These are phyloP conservation scores for Solenopsis invicta DNA, from an alignment of 1,140 invertebrate genomes.

Conservation along the genomic window DNA sequence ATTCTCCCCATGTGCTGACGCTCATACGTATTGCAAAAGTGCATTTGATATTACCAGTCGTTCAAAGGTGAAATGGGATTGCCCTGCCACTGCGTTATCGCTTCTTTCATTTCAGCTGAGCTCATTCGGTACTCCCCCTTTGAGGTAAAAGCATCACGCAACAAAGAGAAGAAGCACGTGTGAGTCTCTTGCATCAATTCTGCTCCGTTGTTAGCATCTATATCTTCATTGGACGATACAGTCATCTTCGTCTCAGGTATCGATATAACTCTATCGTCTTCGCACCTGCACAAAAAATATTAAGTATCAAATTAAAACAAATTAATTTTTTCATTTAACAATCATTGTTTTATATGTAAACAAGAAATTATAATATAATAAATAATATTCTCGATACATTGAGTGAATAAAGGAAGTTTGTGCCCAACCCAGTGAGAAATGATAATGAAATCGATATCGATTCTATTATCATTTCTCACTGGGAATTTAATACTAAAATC, in stretches of 20 bases:
- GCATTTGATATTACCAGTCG: slow-evolving; percentile 89
- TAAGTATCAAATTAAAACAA: too few species aligned
- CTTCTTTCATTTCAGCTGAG: slow-evolving; percentile 91
- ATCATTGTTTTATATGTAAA: too few species aligned
- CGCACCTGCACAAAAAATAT: slow-evolving; percentile 72
- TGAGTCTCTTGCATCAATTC: slow-evolving; percentile 92
- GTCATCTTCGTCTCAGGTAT: slow-evolving; percentile 83
- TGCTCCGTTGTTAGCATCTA: slow-evolving; percentile 79
- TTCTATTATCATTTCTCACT: too few species aligned
- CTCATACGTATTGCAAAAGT: neutral
- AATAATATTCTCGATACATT: too few species aligned
- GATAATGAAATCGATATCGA: too few species aligned
- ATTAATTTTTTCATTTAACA: too few species aligned
- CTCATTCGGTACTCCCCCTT: slow-evolving; percentile 94
- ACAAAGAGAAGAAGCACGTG: slow-evolving; percentile 93
- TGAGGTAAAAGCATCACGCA: slow-evolving; percentile 93
- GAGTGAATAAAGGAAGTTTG: too few species aligned
- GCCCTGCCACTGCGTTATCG: slow-evolving; percentile 93
- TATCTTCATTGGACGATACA: slow-evolving; percentile 75
- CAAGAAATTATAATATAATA: too few species aligned
- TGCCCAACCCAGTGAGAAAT: too few species aligned
- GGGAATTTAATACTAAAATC: too few species aligned
- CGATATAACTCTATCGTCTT: slow-evolving; percentile 81
- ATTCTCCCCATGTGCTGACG: too few species aligned
- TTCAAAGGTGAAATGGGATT: slow-evolving; percentile 94